Conservation (phyloP, 2,797 vertebrate species). For the Nannoperca obscura region DNA sequence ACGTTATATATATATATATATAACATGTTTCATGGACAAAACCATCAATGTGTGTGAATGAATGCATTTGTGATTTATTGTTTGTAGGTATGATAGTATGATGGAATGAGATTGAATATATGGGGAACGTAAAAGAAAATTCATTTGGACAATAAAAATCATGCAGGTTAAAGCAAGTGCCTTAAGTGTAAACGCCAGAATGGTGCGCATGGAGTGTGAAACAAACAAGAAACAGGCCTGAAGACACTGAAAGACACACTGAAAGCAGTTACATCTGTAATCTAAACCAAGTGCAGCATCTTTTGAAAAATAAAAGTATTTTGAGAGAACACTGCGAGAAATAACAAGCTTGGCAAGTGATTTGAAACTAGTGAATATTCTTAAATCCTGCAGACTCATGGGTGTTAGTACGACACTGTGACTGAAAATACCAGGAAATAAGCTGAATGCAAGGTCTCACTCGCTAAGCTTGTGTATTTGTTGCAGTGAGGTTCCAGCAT, state of each 20-base stretch:
- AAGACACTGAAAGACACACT: slow-evolving; percentile 61
- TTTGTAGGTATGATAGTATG: slow-evolving; percentile 7
- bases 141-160: slow-evolving; percentile 28
- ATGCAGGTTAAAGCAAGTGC: slow-evolving; percentile 49
- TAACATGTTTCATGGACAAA: slow-evolving; percentile 10
- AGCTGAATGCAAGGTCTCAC: slow-evolving; percentile 42
- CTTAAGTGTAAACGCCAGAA: slow-evolving; percentile 39
- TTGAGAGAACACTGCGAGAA: slow-evolving; percentile 71
- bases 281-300: slow-evolving; percentile 82
- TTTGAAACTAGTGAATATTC: slow-evolving; percentile 45
- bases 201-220: slow-evolving; percentile 34
- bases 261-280: slow-evolving; percentile 76
- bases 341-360: slow-evolving; percentile 74
- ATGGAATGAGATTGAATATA: slow-evolving; percentile 22
- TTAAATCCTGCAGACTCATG: slow-evolving; percentile 38
- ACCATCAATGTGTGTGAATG: slow-evolving; percentile 2
- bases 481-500: slow-evolving; percentile 78
- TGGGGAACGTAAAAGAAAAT: slow-evolving; percentile 21
- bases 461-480: slow-evolving; percentile 77
- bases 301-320: slow-evolving; percentile 73
- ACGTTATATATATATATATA: no score
- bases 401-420: slow-evolving; percentile 35
- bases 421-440: slow-evolving; percentile 55
- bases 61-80: slow-evolving; percentile 24
- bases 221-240: slow-evolving; percentile 54